Percentiles rank a stretch among this genome's conserved stretches.
These are phyloP conservation scores for Diglossa cyanea DNA, from an alignment of 2,797 vertebrate species.

Conservation along the genomic window DNA sequence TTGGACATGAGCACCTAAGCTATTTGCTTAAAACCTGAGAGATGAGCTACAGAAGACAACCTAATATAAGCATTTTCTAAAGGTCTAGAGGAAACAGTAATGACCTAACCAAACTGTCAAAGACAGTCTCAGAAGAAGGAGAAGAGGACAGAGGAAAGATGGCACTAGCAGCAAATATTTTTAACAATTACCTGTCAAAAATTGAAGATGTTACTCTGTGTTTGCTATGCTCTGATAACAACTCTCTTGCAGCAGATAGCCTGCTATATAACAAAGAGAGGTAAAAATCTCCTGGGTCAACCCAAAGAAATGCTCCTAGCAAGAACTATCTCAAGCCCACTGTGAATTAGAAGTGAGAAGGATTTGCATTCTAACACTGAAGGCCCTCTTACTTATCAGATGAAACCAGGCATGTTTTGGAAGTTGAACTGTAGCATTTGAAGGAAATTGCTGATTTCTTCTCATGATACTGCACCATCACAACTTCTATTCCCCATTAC, in stretches of 20 bases:
- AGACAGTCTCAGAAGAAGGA: background rate
- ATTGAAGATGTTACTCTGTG: background rate
- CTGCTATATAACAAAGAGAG: background rate
- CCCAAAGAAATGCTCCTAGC: background rate
- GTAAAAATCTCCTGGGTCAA: background rate
- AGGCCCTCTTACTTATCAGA: background rate
- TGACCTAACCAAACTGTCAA: background rate
- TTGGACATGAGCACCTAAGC: background rate
- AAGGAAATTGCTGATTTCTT: slow-evolving; percentile 18
- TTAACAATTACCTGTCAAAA: background rate
- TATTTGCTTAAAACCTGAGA: background rate
- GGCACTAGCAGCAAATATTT: background rate
- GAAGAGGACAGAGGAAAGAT: background rate
- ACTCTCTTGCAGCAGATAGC: background rate
- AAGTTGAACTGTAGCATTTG: slow-evolving; percentile 1
- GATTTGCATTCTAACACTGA: slow-evolving; percentile 15
- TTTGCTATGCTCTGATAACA: background rate
- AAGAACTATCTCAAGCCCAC: background rate
- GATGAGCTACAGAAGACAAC: background rate
- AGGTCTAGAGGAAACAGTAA: background rate
- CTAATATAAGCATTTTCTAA: background rate
- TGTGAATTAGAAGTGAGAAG: background rate
- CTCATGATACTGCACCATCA: background rate
- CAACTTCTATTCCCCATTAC: background rate
- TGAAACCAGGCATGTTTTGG: background rate